A percentile compares a stretch with the other conserved stretches of the same genome.
Evolutionary conservation across 1,140 invertebrate genomes (phyloP).

Genomic region (Teleopsis dalmanni): DNA sequence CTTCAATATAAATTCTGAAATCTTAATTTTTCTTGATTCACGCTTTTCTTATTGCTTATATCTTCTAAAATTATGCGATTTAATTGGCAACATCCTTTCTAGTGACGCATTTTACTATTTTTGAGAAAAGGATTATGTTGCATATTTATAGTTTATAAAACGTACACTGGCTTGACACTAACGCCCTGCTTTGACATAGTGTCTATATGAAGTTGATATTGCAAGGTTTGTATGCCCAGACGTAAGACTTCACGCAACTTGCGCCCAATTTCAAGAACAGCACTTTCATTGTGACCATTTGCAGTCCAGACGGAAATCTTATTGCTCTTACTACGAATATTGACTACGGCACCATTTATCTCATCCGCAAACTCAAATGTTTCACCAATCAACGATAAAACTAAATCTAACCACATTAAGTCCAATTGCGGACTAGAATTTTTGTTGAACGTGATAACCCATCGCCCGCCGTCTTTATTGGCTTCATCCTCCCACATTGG

Average conservation of each 20-base stretch:
- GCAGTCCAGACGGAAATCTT: constrained; percentile 92
- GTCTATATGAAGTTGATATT: constrained; percentile 77
- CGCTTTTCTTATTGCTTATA: too few relatives aligned
- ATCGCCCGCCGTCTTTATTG: constrained; percentile 83
- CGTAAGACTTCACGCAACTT: constrained; percentile 80
- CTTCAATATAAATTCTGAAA: too few relatives aligned
- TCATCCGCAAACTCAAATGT: constrained; percentile 88
- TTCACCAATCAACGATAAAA: constrained; percentile 93
- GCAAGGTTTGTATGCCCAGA: constrained; percentile 51
- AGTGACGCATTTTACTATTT: too few relatives aligned
- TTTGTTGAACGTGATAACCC: constrained; percentile 87
- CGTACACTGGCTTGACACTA: constrained; percentile 72
- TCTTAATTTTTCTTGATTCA: too few relatives aligned
- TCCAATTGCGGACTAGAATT: constrained; percentile 83
- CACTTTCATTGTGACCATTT: constrained; percentile 68
- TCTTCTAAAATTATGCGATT: too few relatives aligned
- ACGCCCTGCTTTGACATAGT: constrained; percentile 78
- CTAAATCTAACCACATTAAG: constrained; percentile 91
- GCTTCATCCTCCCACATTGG: constrained; percentile 98
- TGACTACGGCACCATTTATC: constrained; percentile 93
- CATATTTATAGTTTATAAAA: constrained; percentile 63
- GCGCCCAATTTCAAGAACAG: constrained; percentile 72
- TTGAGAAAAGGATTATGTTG: too few relatives aligned
- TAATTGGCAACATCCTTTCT: too few relatives aligned
- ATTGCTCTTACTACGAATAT: constrained; percentile 82